A percentile compares a stretch with the other conserved stretches of the same genome.
Conservation (phyloP, 1,140 invertebrate genomes). For the Cepaea nemoralis region DNA sequence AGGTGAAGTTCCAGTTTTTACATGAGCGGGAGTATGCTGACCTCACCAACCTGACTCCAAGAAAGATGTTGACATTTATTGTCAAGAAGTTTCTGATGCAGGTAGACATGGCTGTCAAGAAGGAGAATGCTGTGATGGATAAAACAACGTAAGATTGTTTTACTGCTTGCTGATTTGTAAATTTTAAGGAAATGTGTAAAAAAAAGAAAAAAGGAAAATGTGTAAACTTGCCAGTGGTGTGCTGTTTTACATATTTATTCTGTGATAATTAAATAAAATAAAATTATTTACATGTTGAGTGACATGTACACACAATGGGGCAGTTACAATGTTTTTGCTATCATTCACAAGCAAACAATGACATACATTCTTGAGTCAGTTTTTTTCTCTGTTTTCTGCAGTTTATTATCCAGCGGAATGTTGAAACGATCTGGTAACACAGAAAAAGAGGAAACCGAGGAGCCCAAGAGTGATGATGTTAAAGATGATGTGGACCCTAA, state of each 20-base stretch:
- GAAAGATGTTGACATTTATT: conserved; percentile 21
- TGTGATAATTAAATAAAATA: too few relatives aligned
- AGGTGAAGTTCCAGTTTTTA: conserved; percentile 27
- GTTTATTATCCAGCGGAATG: conserved; percentile 8
- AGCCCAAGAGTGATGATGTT: not conserved
- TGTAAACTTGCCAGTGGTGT: too few relatives aligned
- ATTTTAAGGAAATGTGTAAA: not conserved
- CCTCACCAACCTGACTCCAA: conserved; percentile 29
- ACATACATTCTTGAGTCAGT: too few relatives aligned
- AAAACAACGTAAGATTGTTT: conserved; percentile 26
- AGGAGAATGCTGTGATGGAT: conserved; percentile 14
- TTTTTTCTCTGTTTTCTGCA: not conserved
- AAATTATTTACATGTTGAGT: too few relatives aligned
- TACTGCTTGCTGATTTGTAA: not conserved
- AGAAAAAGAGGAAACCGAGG: not conserved
- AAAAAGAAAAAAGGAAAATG: too few relatives aligned
- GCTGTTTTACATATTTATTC: too few relatives aligned
- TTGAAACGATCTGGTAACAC: not conserved
- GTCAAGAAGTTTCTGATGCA: conserved; percentile 16
- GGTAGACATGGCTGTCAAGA: conserved; percentile 22
- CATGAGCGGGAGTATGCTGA: not conserved
- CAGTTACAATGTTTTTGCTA: too few relatives aligned
- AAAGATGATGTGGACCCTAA: conserved; percentile 67
- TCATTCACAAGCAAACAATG: too few relatives aligned
- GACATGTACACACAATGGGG: too few relatives aligned